phyloP scores from a whole-genome alignment of 1,140 invertebrate genomes.

The Delia radicum region DNA sequence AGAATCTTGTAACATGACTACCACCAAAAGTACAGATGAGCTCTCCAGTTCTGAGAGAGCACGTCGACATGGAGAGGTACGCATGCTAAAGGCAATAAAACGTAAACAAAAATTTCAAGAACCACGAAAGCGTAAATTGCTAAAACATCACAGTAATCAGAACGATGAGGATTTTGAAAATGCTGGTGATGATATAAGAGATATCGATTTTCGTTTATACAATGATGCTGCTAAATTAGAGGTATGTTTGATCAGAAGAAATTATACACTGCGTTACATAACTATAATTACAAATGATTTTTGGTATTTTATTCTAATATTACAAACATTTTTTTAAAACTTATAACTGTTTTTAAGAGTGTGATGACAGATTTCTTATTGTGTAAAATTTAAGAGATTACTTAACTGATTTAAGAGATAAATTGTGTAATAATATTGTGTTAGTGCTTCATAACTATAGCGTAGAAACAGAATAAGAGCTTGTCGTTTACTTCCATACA shows the following conservation, averaged over 20 bases:
- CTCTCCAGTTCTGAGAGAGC: slow-evolving; percentile 76
- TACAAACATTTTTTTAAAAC: no score
- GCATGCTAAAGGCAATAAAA: slow-evolving; percentile 78
- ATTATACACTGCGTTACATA: no score
- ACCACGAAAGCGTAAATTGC: slow-evolving; percentile 71
- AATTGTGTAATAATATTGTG: no score
- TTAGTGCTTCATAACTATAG: no score
- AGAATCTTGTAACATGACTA: slow-evolving; percentile 69
- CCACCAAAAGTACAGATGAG: slow-evolving; percentile 51
- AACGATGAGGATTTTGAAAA: slow-evolving; percentile 58
- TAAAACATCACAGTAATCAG: slow-evolving; percentile 61
- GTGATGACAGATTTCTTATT: no score
- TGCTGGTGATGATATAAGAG: slow-evolving; percentile 75
- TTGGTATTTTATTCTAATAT: no score
- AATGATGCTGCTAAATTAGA: slow-evolving; percentile 71
- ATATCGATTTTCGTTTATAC: slow-evolving; percentile 85
- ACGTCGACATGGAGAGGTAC: slow-evolving; percentile 82
- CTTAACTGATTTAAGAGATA: no score
- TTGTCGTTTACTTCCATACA: no score
- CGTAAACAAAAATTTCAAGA: slow-evolving; percentile 64
- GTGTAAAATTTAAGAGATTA: no score
- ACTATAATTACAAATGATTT: no score
- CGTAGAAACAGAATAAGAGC: no score
- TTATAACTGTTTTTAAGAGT: no score
- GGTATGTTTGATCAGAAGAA: slow-evolving; percentile 37